Base-by-base conservation (phyloP, 2,888 invertebrate species). In the Palloptera scutellata region DNA sequence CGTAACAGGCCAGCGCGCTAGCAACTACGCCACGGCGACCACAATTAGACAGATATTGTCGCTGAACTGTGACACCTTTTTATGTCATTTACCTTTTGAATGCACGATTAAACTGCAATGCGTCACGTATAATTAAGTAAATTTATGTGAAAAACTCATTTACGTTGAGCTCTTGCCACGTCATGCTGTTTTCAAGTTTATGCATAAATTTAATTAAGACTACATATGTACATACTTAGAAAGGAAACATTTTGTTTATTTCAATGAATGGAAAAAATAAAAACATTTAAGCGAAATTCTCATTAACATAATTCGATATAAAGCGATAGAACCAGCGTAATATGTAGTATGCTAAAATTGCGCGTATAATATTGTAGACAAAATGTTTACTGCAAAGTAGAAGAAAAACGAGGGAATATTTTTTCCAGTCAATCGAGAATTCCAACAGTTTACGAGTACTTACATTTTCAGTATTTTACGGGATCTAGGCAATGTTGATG, bases 331-430 rank as follows among this genome's bases (percentile, higher is more conserved):
- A 15, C 74, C 75, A 80, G 54, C 67, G 62, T 4, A 75, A 20
- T 1, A 78, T 41, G 45, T 74, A 80, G 57, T 79, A 79, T 13
- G 75, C 68, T 20, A 79, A 30, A 52, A 66, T 72, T 9, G 71
- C 45, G 5, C 74, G 73, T 0, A 75, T 1, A 11, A 63, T 64
- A 30, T 70, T 66, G 41, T 74, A 72, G 13, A 74, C 64, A 2
- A 52, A 6, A 2, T 10, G 45, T 59, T 79, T 79, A 40, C 78
- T 78, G 64, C 17, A 63, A 52, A 20, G 2, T 13, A 64, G 40
- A 63, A 45, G 12, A 13, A 6, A 6, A 30, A 30, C 2, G 6
- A 6, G 6, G 3, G 30, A 30, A 30, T 30, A 30, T 30, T 30
- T 17, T 4, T 11, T 4, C 12, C 19, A 30, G 11, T 53, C 48